Evolutionary conservation across 2,888 invertebrate species (phyloP), one percentile per base, ranked within the genome.

Genomic region (Drosophila testacea): DNA sequence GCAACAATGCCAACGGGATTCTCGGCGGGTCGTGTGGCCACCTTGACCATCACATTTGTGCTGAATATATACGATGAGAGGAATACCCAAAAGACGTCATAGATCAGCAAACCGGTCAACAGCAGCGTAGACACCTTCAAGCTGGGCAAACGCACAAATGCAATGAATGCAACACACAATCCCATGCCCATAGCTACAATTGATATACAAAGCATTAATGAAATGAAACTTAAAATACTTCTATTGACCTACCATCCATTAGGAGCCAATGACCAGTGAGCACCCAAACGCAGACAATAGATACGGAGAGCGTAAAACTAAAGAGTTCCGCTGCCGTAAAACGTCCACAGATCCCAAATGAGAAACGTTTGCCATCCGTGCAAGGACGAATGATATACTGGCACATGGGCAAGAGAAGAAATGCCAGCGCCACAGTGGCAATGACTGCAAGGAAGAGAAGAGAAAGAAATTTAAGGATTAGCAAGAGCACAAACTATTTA

Each of bases 21-120:
- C 91, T 97, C 97, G 10, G 97, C 97, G 38, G 97, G 97, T 90
- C 97, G 93, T 62, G 96, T 96, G 63, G 96, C 96, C 77, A 96
- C 96, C 93, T 98, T 98, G 78, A 99, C 98, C 99, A 99, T 99
- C 80, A 99, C 99, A 92, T 99, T 99, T 90, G 99, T 97, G 93
- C 98, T 98, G 94, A 99, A 99, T 92, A 99, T 98, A 92, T 98
- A 98, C 0, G 98, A 98, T 3, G 98, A 98, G 94, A 98, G 99
- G 94, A 99, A 99, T 56, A 99, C 98, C 98, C 99, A 99, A 93
- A 99, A 99, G 42, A 99, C 98, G 93, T 99, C 99, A 92, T 99
- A 99, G 65, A 98, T 96, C 70, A 98, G 95, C 81, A 98, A 94
- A 34, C 99, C 99, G 50, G 98, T 98, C 84, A 99, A 95, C 80